Percentiles rank a stretch among this genome's conserved stretches.
phyloP scores from a whole-genome alignment of 2,888 invertebrate genomes.

The Blomia tropicalis region DNA sequence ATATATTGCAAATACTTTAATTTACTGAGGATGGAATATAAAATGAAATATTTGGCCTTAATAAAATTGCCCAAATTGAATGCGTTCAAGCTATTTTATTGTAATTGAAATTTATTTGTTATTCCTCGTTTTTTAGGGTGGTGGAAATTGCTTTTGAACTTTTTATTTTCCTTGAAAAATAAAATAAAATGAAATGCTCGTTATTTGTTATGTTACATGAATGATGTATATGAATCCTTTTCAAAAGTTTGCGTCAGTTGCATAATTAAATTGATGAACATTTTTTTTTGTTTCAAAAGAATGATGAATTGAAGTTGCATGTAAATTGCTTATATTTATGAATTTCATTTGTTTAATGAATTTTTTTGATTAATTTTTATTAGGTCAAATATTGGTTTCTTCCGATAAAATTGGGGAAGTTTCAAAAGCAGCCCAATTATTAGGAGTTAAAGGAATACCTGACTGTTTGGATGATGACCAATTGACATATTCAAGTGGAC shows the following conservation, averaged over 20 bases:
- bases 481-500: neutral
- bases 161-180: neutral
- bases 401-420: conserved; percentile 19
- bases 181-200: neutral
- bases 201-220: neutral
- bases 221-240: no score
- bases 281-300: neutral
- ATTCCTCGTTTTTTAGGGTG: neutral
- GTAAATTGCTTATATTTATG: no score
- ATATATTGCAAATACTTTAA: neutral
- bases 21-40: neutral
- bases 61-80: neutral
- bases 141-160: neutral
- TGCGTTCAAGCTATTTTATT: no score
- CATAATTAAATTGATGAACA: neutral
- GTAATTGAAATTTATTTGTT: neutral
- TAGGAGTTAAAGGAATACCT: conserved; percentile 17
- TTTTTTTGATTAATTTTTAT: no score
- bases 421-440: conserved; percentile 14
- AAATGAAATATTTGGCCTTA: neutral
- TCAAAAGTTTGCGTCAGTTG: no score
- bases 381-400: conserved; percentile 17
- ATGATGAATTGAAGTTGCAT: no score
- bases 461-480: neutral
- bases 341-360: no score